Evolutionary conservation across 2,888 invertebrate genomes (phyloP).

Genomic region (Hofmannophila pseudospretella): DNA sequence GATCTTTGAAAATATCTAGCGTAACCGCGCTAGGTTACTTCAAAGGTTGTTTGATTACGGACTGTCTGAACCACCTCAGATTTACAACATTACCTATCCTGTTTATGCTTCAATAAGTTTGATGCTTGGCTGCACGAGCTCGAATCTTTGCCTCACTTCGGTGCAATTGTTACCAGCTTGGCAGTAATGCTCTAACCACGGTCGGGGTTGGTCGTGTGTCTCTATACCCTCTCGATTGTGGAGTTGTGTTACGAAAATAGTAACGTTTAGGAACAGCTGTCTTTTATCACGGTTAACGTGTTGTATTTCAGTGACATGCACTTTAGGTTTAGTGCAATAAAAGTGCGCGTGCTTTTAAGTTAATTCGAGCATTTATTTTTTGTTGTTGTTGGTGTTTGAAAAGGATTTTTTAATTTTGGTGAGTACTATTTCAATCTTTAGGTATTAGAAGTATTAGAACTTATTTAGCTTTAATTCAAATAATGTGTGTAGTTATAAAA

Average conservation of each 20-base stretch:
- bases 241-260: constrained; percentile 55
- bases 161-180: constrained; percentile 20
- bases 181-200: constrained; percentile 43
- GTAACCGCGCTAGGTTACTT: constrained; percentile 21
- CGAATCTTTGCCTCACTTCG: constrained; percentile 40
- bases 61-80: constrained; percentile 38
- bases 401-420: constrained; percentile 6
- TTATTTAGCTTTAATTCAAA: no score
- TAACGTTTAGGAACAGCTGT: constrained; percentile 32
- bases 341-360: constrained; percentile 9
- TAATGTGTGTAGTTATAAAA: no score
- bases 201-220: constrained; percentile 36
- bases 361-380: not conserved
- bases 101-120: constrained; percentile 51
- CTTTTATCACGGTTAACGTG: constrained; percentile 18
- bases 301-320: constrained; percentile 23
- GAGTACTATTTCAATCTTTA: constrained; percentile 6
- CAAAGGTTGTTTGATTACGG: constrained; percentile 33
- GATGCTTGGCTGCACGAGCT: constrained; percentile 44
- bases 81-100: constrained; percentile 52
- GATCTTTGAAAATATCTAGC: constrained; percentile 6
- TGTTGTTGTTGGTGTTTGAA: constrained; percentile 1
- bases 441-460: no score
- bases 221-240: constrained; percentile 17
- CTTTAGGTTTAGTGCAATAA: constrained; percentile 9